Evolutionary conservation across 2,797 vertebrate genomes (phyloP), one percentile per base, ranked within the genome.

Genomic region (Lindbergichthys nudifrons): DNA sequence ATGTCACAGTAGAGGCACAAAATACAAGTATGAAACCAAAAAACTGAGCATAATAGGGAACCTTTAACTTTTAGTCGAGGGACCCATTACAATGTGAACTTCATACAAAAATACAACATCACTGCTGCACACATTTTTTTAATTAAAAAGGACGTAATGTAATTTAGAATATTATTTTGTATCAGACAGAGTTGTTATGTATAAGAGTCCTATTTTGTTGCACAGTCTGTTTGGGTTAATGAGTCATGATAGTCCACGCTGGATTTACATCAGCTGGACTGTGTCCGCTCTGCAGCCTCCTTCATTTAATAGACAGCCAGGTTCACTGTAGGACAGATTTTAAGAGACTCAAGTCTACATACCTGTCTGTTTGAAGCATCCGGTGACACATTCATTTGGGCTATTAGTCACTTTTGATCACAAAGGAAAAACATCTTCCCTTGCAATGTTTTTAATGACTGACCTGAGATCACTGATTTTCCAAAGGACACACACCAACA

Each of bases 231-330:
- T 61, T 71, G 64, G 81, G 73, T 85, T 86, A 82, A 89, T 90
- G 85, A 92, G 52, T 86, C 82, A 80, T 85, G 75, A 84, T 81
- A 54, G 77, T 80, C 69, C 59, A 41, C 73, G 65, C 75, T 76
- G 70, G 66, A 64, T 84, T 57, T 42, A 39, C 66, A 77, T 70
- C 74, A 81, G 61, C 51, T 61, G 61, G 43, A 70, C 72, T 52
- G 57, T 32, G 54, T 77, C 60, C 16, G 19, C 59, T 19, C 32
- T 6, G 75, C 70, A 62, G 67, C 21, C 23, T 71, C 70, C 72
- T 32, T 70, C 69, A 63, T 70, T 73, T 46, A 63, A 60, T 73
- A 46, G 61, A 50, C 26, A 63, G 61, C 46, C 26, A 63, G 23
- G 52, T 82, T 72, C 42, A 76, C 52, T 30, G 70, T 45, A 21